These are phyloP conservation scores for Phalacrocorax pelagicus DNA, from an alignment of 2,113 vertebrate species.

Conservation along the genomic window DNA sequence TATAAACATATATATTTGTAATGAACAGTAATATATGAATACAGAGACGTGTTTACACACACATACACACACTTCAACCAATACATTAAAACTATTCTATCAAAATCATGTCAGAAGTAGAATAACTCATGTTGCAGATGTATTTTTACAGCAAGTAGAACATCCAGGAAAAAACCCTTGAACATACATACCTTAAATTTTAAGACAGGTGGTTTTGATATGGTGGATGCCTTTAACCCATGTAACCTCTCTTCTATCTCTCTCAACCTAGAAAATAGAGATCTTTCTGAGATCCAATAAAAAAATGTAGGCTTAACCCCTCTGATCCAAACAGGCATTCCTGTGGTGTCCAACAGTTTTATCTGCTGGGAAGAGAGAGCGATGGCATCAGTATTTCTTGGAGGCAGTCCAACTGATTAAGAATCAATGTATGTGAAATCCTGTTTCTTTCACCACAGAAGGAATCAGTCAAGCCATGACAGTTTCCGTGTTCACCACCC, in stretches of 20 bases:
- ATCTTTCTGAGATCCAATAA: conserved; percentile 53
- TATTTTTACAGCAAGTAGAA: neutral
- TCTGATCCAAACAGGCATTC: conserved; percentile 32
- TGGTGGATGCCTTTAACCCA: conserved; percentile 81
- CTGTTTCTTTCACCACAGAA: neutral
- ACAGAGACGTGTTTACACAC: neutral
- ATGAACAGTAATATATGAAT: neutral
- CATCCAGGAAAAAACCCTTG: neutral
- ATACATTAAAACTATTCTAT: neutral
- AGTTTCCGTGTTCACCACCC: neutral
- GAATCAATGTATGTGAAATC: neutral
- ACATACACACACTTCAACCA: neutral
- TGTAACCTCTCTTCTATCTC: conserved; percentile 90
- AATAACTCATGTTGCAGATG: neutral
- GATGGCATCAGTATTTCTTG: neutral
- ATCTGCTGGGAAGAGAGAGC: conserved; percentile 18
- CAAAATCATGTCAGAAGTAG: neutral
- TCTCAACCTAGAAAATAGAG: conserved; percentile 79
- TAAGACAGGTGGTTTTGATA: conserved; percentile 85
- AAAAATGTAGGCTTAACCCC: conserved; percentile 36
- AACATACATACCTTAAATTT: conserved; percentile 89
- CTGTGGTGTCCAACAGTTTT: conserved; percentile 26
- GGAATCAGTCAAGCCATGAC: neutral
- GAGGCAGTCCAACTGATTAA: neutral
- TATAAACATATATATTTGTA: neutral